phyloP scores from a whole-genome alignment of 2,888 invertebrate genomes.

The Trissolcus brochymenae region DNA sequence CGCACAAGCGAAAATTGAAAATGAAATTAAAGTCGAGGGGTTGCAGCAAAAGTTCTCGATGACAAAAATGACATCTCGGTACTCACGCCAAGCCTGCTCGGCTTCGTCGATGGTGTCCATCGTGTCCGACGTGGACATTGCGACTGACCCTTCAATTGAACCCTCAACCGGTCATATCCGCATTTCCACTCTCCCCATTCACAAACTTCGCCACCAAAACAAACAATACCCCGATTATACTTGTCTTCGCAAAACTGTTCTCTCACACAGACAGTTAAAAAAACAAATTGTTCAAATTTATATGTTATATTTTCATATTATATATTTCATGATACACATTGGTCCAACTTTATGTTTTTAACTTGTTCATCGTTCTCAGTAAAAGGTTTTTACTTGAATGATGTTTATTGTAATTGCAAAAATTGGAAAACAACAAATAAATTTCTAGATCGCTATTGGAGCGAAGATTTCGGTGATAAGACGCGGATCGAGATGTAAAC shows the following conservation, averaged over 20 bases:
- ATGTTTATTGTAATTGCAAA: too few relatives aligned
- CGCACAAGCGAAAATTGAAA: too few relatives aligned
- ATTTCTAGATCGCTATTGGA: neutral
- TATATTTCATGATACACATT: too few relatives aligned
- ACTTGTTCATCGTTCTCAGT: too few relatives aligned
- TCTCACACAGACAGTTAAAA: too few relatives aligned
- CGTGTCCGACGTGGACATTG: conserved; percentile 77
- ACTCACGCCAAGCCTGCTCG: conserved; percentile 83
- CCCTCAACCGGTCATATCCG: conserved; percentile 50
- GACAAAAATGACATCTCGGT: conserved; percentile 17
- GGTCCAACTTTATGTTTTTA: too few relatives aligned
- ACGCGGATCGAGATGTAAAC: conserved; percentile 26
- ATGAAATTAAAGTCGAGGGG: too few relatives aligned
- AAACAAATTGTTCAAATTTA: too few relatives aligned
- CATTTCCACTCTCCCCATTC: conserved; percentile 11
- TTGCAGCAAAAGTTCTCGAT: too few relatives aligned
- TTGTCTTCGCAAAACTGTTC: conserved; percentile 4
- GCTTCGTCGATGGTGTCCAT: conserved; percentile 82
- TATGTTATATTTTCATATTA: too few relatives aligned
- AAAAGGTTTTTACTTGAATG: neutral
- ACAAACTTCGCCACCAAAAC: conserved; percentile 33
- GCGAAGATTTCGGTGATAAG: neutral
- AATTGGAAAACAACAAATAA: too few relatives aligned
- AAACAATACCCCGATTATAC: conserved; percentile 14
- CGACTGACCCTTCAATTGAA: conserved; percentile 67